These are phyloP conservation scores for Mycalesis mineus DNA, from an alignment of 2,888 invertebrate species.

Conservation along the genomic window DNA sequence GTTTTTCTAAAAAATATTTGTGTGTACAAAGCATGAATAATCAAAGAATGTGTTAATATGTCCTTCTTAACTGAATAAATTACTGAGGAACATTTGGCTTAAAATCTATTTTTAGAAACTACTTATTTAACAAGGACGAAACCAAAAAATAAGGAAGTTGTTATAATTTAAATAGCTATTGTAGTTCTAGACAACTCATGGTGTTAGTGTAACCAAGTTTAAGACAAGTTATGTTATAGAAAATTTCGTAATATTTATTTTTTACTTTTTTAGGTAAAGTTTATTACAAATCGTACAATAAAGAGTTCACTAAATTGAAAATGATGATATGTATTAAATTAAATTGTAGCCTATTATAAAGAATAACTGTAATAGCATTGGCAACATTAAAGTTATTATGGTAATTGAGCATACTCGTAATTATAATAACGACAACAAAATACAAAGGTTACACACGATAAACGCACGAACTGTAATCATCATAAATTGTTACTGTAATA, in stretches of 20 bases:
- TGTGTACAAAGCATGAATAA: too few relatives aligned
- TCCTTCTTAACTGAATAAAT: too few relatives aligned
- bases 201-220: background rate
- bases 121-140: background rate
- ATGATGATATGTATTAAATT: too few relatives aligned
- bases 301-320: background rate
- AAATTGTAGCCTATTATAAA: background rate
- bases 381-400: background rate
- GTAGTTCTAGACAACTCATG: background rate
- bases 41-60: too few relatives aligned
- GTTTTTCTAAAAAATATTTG: too few relatives aligned
- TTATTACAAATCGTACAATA: too few relatives aligned
- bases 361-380: background rate
- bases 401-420: background rate
- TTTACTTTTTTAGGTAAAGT: too few relatives aligned
- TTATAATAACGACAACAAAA: background rate
- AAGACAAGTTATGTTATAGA: too few relatives aligned
- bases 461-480: background rate
- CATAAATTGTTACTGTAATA: background rate
- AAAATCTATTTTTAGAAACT: background rate
- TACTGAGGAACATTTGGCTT: background rate
- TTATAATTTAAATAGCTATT: background rate
- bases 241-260: too few relatives aligned
- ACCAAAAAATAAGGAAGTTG: background rate
- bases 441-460: background rate